Evolutionary conservation across 2,113 vertebrate species (phyloP).

Genomic region (Kryptolebias marmoratus): DNA sequence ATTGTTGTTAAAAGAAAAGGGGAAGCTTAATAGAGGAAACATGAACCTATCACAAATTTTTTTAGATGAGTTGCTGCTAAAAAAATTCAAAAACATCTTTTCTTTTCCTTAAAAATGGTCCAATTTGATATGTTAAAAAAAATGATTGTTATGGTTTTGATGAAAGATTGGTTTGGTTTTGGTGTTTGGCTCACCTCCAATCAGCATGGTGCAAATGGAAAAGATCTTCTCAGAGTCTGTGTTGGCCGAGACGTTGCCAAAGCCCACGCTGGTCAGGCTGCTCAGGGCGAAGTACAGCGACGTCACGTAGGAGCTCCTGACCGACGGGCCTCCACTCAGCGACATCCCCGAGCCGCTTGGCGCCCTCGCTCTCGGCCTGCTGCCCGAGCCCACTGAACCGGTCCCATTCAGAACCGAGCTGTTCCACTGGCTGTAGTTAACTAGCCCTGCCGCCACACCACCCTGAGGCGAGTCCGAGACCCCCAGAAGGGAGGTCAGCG

Average conservation of each 20-base stretch:
- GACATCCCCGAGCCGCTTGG: constrained; percentile 50
- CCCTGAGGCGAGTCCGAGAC: constrained; percentile 63
- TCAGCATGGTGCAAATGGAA: constrained; percentile 86
- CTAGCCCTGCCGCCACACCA: constrained; percentile 47
- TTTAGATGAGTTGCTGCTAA: too few relatives aligned
- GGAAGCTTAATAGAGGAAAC: too few relatives aligned
- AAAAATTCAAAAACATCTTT: too few relatives aligned
- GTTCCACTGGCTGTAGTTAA: constrained; percentile 77
- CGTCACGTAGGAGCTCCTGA: constrained; percentile 85
- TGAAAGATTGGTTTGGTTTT: background rate
- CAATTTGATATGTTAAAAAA: background rate
- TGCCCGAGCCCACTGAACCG: constrained; percentile 50
- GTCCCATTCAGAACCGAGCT: constrained; percentile 37
- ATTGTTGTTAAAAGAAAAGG: too few relatives aligned
- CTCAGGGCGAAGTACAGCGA: constrained; percentile 87
- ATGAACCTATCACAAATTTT: too few relatives aligned
- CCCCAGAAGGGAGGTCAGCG: constrained; percentile 73
- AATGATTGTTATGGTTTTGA: background rate
- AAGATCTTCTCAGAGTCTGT: constrained; percentile 87
- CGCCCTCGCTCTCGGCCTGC: constrained; percentile 35
- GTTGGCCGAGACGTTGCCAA: constrained; percentile 86
- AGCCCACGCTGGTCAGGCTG: constrained; percentile 85
- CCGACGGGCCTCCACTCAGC: constrained; percentile 80
- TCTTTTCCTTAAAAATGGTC: too few relatives aligned
- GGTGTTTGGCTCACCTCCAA: constrained; percentile 79